These are phyloP conservation scores for Drosophila setosimentum DNA, from an alignment of 2,888 invertebrate genomes.

Conservation along the genomic window DNA sequence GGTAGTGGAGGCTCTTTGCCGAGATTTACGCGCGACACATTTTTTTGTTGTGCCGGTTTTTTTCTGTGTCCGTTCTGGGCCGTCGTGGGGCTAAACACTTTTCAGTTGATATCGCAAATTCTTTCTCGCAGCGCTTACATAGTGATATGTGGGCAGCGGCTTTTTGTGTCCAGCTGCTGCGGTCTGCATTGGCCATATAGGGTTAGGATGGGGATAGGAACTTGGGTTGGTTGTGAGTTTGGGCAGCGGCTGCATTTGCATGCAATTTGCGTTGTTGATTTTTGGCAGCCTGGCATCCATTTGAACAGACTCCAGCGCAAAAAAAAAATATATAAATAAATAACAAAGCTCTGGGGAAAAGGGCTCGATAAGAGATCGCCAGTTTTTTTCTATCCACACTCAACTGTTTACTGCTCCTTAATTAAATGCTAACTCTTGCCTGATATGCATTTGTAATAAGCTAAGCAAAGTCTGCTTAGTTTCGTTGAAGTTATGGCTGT, in stretches of 20 bases:
- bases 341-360: background rate
- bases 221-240: background rate
- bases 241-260: slow-evolving; percentile 45
- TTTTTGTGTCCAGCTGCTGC: slow-evolving; percentile 48
- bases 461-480: background rate
- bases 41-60: slow-evolving; percentile 30
- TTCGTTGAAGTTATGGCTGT: background rate
- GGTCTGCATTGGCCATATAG: slow-evolving; percentile 15
- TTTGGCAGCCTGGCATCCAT: slow-evolving; percentile 16
- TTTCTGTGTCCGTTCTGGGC: slow-evolving; percentile 5
- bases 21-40: slow-evolving; percentile 74
- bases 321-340: background rate
- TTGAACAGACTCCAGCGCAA: slow-evolving; percentile 8
- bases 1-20: slow-evolving; percentile 32
- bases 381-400: slow-evolving; percentile 5
- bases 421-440: background rate
- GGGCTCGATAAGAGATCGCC: slow-evolving; percentile 6
- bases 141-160: slow-evolving; percentile 69
- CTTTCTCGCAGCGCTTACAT: slow-evolving; percentile 73
- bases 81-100: slow-evolving; percentile 61
- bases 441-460: background rate
- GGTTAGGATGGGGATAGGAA: background rate
- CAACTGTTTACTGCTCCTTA: background rate
- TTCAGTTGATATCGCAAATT: slow-evolving; percentile 78
- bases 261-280: slow-evolving; percentile 56